Base-by-base conservation (phyloP, 2,888 invertebrate genomes). In the Siphonodentalium dalli region DNA sequence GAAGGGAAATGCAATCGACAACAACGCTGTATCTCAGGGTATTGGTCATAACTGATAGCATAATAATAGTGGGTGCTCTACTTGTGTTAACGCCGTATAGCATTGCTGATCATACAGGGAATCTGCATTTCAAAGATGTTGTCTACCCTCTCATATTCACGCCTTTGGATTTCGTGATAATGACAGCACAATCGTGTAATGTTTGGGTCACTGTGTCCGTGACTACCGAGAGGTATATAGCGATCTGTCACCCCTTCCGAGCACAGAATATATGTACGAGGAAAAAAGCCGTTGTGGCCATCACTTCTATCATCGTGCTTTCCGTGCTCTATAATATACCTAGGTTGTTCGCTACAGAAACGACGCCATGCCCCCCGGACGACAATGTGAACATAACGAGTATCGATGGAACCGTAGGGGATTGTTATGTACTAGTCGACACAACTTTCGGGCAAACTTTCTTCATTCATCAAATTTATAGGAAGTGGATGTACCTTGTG, bases 131-230 rank as follows among this genome's bases (percentile, higher is more conserved):
- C 50, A 68, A 59, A 24, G 66, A 70, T 38, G 65, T 64, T 11
- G 61, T 74, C 18, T 77, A 75, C 54, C 74, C 75, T 1, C 48
- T 67, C n/a, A 62, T 75, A n/a, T 69, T 71, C 58, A 70, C 69
- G 2, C 71, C 73, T 7, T 63, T 68, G 23, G 71, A 71, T 39
- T 75, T 66, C 48, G 56, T 72, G 24, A 71, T 74, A 4, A 77
- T 76, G 72, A 66, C 73, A 1, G 61, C 74, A 20, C 78, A 78
- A 53, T 68, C 74, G 48, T 64, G 69, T 42, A 78, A 75, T 43
- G 74, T 78, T 2, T 77, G 76, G 74, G 63, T 75, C 13, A 78
- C 77, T 0, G 71, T 78, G 27, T 69, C 74, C 2, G 77, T 78
- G 18, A 71, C 76, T 2, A 68, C 76, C 24, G 77, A 79, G 54